Conservation (phyloP, 2,113 vertebrate genomes). For the Tenrec ecaudatus region DNA sequence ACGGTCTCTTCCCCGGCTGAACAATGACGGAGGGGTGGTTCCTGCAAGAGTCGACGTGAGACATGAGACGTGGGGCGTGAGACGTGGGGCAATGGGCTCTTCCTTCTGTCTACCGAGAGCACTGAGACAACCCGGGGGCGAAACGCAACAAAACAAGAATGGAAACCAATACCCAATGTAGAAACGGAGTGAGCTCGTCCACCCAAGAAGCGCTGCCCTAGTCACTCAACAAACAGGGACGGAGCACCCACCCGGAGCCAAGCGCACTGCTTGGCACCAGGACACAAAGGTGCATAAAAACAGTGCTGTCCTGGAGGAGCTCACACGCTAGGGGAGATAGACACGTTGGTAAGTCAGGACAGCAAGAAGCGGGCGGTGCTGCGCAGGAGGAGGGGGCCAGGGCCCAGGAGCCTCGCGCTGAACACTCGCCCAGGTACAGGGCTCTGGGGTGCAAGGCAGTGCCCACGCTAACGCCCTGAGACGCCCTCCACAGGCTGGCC, state of each 20-base stretch:
- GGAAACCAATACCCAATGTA: conserved; percentile 31
- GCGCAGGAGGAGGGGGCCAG: neutral
- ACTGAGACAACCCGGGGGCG: conserved; percentile 38
- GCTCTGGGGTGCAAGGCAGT: neutral
- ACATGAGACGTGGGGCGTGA: neutral
- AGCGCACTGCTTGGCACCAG: conserved; percentile 79
- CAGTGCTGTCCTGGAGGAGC: conserved; percentile 82
- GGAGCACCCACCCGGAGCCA: conserved; percentile 81
- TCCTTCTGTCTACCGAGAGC: conserved; percentile 54
- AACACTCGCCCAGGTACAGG: neutral
- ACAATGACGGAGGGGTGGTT: conserved; percentile 96
- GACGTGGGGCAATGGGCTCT: neutral
- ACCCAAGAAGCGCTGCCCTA: conserved; percentile 72
- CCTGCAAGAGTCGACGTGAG: conserved; percentile 83
- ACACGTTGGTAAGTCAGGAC: conserved; percentile 77
- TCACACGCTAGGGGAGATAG: conserved; percentile 83
- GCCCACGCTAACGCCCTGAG: neutral
- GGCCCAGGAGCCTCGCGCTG: neutral
- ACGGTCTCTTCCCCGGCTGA: conserved; percentile 91
- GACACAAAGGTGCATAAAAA: conserved; percentile 81
- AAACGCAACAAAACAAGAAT: conserved; percentile 3
- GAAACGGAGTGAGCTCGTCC: conserved; percentile 56
- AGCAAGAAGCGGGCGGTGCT: conserved; percentile 65
- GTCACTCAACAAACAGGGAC: conserved; percentile 74
- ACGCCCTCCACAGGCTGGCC: conserved; percentile 12